These are phyloP conservation scores for Cricetomys ansorgei DNA, from an alignment of 2,113 vertebrate genomes.

Conservation along the genomic window DNA sequence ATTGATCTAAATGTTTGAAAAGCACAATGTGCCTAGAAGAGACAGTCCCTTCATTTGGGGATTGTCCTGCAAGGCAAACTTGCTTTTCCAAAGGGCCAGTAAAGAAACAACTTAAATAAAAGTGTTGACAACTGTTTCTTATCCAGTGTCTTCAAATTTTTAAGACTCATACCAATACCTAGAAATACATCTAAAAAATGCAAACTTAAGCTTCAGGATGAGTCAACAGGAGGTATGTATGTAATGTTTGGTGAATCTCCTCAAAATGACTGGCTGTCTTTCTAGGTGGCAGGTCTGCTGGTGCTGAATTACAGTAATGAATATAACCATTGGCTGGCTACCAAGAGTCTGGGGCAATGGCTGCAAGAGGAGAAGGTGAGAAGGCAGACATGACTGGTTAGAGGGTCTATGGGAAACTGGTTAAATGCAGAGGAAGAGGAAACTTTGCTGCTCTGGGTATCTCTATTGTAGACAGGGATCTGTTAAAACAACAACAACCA, in stretches of 20 bases:
- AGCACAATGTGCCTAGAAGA: neutral
- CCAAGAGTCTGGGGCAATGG: constrained; percentile 93
- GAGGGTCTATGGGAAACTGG: neutral
- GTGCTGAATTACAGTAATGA: constrained; percentile 95
- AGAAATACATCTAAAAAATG: neutral
- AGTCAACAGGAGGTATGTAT: neutral
- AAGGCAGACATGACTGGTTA: rapidly evolving
- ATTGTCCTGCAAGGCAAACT: neutral
- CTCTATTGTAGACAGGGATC: neutral
- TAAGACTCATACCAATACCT: neutral
- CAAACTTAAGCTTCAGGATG: neutral
- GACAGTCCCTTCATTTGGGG: neutral
- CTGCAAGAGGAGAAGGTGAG: constrained; percentile 94
- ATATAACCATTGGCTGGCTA: constrained; percentile 96
- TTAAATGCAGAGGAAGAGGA: neutral
- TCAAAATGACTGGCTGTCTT: neutral
- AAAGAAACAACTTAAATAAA: constrained; percentile 13
- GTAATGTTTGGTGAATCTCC: neutral
- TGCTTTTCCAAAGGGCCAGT: neutral
- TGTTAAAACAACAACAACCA: neutral
- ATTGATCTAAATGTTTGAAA: neutral
- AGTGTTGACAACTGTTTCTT: neutral
- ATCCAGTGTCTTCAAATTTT: neutral
- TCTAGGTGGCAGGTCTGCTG: constrained; percentile 94
- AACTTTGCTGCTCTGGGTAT: neutral